Conservation (phyloP, 2,113 vertebrate genomes). For the Eurystomus gularis region DNA sequence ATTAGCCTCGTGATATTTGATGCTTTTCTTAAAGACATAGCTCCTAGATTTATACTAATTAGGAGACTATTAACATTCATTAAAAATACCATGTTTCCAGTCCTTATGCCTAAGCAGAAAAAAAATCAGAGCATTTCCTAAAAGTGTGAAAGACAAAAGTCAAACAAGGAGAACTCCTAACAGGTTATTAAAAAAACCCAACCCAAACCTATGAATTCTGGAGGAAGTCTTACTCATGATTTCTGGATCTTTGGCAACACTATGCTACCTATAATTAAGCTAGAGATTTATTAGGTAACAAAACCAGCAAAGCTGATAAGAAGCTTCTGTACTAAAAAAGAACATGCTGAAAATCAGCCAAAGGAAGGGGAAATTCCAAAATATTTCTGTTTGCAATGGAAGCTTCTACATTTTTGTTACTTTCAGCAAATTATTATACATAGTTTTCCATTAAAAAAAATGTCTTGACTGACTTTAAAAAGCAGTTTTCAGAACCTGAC, state of each 20-base stretch:
- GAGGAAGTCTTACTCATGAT: neutral
- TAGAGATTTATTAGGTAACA: conserved; percentile 26
- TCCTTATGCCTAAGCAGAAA: neutral
- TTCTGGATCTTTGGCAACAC: conserved; percentile 13
- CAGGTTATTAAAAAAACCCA: neutral
- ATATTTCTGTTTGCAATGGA: neutral
- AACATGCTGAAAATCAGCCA: neutral
- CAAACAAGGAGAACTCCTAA: neutral
- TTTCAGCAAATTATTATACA: neutral
- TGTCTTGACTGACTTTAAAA: neutral
- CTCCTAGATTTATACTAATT: conserved; percentile 43
- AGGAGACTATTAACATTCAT: conserved; percentile 24
- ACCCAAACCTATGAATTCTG: neutral
- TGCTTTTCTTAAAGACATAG: conserved; percentile 6
- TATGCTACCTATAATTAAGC: conserved; percentile 37
- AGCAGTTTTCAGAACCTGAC: neutral
- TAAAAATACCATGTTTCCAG: neutral
- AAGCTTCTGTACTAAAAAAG: neutral
- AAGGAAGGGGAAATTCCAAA: neutral
- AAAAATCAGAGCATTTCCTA: neutral
- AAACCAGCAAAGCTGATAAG: conserved; percentile 16
- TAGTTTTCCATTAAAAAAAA: neutral
- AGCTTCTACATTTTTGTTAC: neutral
- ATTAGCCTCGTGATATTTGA: conserved; percentile 27
- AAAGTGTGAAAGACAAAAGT: neutral